A percentile compares a stretch with the other conserved stretches of the same genome.
phyloP scores from a whole-genome alignment of 2,888 invertebrate species.

The Leucozona laternaria region DNA sequence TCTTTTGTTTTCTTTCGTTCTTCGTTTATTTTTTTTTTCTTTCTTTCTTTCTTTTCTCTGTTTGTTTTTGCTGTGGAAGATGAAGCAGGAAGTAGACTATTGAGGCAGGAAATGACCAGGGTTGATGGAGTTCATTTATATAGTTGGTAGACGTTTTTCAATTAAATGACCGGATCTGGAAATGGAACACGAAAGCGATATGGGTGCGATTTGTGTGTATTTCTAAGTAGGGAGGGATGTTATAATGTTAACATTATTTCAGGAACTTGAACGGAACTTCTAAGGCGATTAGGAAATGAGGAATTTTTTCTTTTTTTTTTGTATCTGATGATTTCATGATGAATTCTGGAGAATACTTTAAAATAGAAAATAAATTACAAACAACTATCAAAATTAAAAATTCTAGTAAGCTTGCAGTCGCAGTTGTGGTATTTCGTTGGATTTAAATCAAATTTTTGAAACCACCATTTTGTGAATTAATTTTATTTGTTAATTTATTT shows the following conservation, averaged over 20 bases:
- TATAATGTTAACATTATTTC: slow-evolving; percentile 16
- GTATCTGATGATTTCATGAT: background rate
- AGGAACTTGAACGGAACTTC: slow-evolving; percentile 19
- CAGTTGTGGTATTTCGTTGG: no score
- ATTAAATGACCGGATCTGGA: slow-evolving; percentile 70
- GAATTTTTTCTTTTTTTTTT: background rate
- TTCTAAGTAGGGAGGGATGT: background rate
- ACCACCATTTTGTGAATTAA: no score
- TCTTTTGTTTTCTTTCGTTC: slow-evolving; percentile 18
- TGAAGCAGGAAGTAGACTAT: slow-evolving; percentile 52
- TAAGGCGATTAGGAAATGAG: slow-evolving; percentile 37
- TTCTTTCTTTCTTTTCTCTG: slow-evolving; percentile 5
- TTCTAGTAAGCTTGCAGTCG: no score
- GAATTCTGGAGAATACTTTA: background rate
- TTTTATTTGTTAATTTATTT: no score
- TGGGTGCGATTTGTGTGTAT: slow-evolving; percentile 34
- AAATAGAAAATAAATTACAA: background rate
- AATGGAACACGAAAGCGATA: slow-evolving; percentile 67
- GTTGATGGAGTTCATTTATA: slow-evolving; percentile 57
- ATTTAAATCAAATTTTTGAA: no score
- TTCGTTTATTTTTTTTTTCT: background rate
- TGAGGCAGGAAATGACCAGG: slow-evolving; percentile 59
- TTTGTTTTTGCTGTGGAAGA: slow-evolving; percentile 17
- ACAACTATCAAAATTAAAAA: no score
- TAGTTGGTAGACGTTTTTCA: slow-evolving; percentile 59